Conservation (phyloP, 2,888 invertebrate genomes). For the Agriopis marginaria region DNA sequence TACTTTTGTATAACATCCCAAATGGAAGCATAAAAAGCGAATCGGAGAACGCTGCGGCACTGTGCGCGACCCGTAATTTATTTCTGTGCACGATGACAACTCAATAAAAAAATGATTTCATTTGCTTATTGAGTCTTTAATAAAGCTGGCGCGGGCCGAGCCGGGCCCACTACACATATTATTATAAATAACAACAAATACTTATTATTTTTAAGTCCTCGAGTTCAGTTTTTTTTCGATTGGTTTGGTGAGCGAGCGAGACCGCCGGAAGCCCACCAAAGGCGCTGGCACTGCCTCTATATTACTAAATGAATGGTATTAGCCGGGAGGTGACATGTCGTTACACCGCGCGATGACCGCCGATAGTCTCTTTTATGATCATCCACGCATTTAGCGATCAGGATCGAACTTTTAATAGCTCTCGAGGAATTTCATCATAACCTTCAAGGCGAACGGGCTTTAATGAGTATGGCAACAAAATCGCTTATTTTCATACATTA, state of each 20-base stretch:
- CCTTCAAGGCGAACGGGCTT: conserved; percentile 51
- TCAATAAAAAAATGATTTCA: conserved; percentile 86
- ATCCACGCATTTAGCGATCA: conserved; percentile 57
- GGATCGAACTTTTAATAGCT: conserved; percentile 63
- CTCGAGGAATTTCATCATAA: conserved; percentile 64
- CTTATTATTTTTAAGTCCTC: conserved; percentile 70
- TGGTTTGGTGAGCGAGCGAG: conserved; percentile 43
- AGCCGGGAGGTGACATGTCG: conserved; percentile 61
- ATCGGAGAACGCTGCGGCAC: conserved; percentile 56
- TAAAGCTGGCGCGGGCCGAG: conserved; percentile 72
- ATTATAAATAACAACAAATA: conserved; percentile 79
- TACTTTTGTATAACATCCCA: conserved; percentile 83
- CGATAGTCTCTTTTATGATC: conserved; percentile 65
- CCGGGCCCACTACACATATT: conserved; percentile 70
- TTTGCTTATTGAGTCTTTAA: conserved; percentile 86
- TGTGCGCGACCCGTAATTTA: conserved; percentile 78
- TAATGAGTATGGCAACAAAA: conserved; percentile 49
- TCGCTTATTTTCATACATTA: conserved; percentile 54
- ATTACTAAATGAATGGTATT: conserved; percentile 60
- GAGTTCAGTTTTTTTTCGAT: conserved; percentile 55
- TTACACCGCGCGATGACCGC: conserved; percentile 60
- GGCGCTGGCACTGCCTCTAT: conserved; percentile 56
- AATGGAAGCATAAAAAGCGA: conserved; percentile 80
- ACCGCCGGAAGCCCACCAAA: conserved; percentile 70
- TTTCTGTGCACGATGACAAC: conserved; percentile 83